Evolutionary conservation across 2,888 invertebrate species (phyloP), one percentile per base, ranked within the genome.

Genomic region (Perdita meconis): DNA sequence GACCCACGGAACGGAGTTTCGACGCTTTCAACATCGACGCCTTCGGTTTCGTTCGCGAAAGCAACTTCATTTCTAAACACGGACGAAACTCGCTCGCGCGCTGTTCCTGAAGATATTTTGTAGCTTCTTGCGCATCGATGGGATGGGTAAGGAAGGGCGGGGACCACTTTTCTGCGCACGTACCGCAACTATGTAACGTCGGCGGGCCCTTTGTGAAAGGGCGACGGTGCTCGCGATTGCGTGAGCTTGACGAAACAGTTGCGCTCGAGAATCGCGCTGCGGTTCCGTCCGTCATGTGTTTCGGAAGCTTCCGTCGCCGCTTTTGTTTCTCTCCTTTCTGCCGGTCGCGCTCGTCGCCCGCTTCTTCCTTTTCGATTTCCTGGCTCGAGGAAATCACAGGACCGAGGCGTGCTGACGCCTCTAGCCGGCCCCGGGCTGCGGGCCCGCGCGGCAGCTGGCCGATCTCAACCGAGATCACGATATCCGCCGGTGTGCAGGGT

Each of bases 201-300:
- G 8, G 30, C 4, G 22, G 40, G 42, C 19, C 47, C 50, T 59
- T 42, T 12, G 60, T 12, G 60, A 64, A 53, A 38, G 44, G 16
- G 12, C n/a, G 13, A 63, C 16, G 40, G 26, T 51, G 55, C 36
- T 57, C 60, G 42, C 50, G 36, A 61, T 40, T 47, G 67, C 64
- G 57, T 66, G 75, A 55, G 36, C 42, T 47, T 26, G 47, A 61
- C 38, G n/a, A 55, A 67, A 61, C 82, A 82, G 82, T 83, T 83
- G 82, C 68, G 82, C 80, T 83, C n/a, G 77, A 86, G 83, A 87
- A 84, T 85, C 83, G 87, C 82, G 71, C 64, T 90, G 90, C 83
- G 90, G 90, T 90, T 81, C 6, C 66, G 68, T 69, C 74, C 89
- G 89, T 86, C 90, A 90, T 89, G 85, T 90, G 90, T 85, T 85